Evolutionary conservation across 2,797 vertebrate genomes (phyloP).

Genomic region (Centropyge bicolor): DNA sequence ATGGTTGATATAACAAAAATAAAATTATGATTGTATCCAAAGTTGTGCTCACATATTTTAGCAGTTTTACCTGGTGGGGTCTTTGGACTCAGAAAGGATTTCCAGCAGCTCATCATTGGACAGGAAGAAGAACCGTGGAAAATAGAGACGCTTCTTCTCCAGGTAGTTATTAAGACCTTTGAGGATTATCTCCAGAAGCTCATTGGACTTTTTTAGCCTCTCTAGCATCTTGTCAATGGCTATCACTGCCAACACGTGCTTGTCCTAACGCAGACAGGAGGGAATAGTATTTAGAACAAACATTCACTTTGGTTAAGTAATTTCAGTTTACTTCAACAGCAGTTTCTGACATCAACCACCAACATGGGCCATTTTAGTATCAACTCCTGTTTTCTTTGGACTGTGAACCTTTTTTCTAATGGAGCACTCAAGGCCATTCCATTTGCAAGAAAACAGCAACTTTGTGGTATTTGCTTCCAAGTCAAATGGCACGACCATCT

Average conservation of each 20-base stretch:
- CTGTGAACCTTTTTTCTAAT: not conserved
- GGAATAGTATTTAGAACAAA: slow-evolving; percentile 13
- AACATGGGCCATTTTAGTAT: not conserved
- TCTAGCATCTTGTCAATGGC: slow-evolving; percentile 90
- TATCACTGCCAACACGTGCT: slow-evolving; percentile 88
- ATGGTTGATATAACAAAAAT: not conserved
- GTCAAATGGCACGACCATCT: not conserved
- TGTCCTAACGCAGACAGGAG: slow-evolving; percentile 83
- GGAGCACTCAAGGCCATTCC: not conserved
- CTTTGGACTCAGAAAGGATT: slow-evolving; percentile 95
- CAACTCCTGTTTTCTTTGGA: not conserved
- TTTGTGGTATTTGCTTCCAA: not conserved
- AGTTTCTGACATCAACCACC: not conserved
- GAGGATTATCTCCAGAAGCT: slow-evolving; percentile 91
- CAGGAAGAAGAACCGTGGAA: slow-evolving; percentile 96
- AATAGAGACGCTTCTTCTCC: slow-evolving; percentile 93
- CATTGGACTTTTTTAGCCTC: slow-evolving; percentile 88
- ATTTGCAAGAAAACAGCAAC: not conserved
- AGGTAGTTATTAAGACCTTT: slow-evolving; percentile 94
- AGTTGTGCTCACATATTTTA: not conserved
- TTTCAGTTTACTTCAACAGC: not conserved
- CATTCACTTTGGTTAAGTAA: not conserved
- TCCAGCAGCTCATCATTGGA: slow-evolving; percentile 95
- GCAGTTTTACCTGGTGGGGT: slow-evolving; percentile 89
- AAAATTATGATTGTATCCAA: not conserved